Percentiles rank a stretch among this genome's conserved stretches.
phyloP scores from a whole-genome alignment of 2,797 vertebrate genomes.

The Galago senegalensis region DNA sequence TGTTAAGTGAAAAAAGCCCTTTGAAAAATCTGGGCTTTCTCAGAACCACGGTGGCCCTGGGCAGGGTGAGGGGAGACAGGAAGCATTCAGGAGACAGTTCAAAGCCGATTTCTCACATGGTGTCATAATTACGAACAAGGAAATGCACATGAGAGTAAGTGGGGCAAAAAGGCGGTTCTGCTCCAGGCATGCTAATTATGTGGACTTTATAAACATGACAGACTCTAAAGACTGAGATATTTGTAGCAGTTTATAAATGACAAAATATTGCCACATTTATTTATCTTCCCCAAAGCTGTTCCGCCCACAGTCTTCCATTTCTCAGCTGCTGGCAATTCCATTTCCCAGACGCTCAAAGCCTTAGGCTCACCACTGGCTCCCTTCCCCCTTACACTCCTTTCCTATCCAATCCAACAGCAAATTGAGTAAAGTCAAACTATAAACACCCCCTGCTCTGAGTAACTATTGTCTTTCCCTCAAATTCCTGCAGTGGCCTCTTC shows the following conservation, averaged over 20 bases:
- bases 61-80: neutral
- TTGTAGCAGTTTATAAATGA: conserved; percentile 17
- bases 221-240: neutral
- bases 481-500: neutral
- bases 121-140: neutral
- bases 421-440: neutral
- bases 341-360: neutral
- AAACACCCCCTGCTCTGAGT: neutral
- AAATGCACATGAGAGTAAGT: neutral
- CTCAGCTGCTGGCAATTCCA: neutral
- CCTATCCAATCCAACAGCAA: neutral
- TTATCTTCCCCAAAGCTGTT: neutral
- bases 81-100: neutral
- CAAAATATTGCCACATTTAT: conserved; percentile 7
- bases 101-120: neutral
- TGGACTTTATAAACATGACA: neutral
- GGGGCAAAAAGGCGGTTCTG: neutral
- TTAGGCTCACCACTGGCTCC: neutral
- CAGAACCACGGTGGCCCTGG: neutral
- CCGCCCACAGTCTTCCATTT: neutral
- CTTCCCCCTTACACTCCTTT: neutral
- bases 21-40: neutral
- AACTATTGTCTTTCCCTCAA: neutral
- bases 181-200: conserved; percentile 5
- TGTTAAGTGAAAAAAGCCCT: neutral